Base-by-base conservation (phyloP, 2,113 vertebrate species). In the Tupaia tana region DNA sequence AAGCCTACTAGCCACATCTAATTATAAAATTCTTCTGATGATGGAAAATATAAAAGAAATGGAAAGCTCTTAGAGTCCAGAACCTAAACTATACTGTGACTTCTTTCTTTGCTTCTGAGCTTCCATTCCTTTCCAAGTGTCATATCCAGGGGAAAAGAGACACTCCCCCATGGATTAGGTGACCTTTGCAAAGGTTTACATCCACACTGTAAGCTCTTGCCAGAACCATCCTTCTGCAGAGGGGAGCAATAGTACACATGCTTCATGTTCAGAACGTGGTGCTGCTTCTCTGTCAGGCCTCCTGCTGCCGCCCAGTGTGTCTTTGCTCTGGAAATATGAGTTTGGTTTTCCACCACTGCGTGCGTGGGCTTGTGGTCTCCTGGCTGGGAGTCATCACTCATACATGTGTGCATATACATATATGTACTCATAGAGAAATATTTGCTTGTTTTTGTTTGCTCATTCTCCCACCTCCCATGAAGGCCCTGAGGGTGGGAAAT, bases 311-410 rank as follows among this genome's bases (percentile, higher is more conserved):
- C 96, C 29, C 97, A 94, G 97, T 94, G 73, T 96, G 95, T 77
- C 91, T 97, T 95, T 74, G 80, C 95, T 96, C 92, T 94, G 86
- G 93, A 97, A 97, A 96, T 96, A 97, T 93, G 95, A 97, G 89
- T 71, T 82, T 85, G 80, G 86, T 94, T 97, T 97, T 92, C 96
- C 93, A 96, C 67, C 80, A 85, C 95, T 82, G 91, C 3, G 5
- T 78, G 61, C 91, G 63, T 34, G 58, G 86, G 52, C 74, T 82
- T 92, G 4, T 2, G 5, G 92, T 95, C 63, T 77, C 16, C 85
- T 94, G n/a, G 61, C 91, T 71, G 94, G 67, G 95, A 95, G n/a
- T 61, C 71, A 95, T 96, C 93, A 89, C 89, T 96, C 93, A 78
- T 1, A 80, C 5, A 84, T 2, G 58, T 5, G 16, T 11, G 52